Base-by-base conservation (phyloP, 92 coral and sea anemone species). In the Paramuricea clavata region DNA sequence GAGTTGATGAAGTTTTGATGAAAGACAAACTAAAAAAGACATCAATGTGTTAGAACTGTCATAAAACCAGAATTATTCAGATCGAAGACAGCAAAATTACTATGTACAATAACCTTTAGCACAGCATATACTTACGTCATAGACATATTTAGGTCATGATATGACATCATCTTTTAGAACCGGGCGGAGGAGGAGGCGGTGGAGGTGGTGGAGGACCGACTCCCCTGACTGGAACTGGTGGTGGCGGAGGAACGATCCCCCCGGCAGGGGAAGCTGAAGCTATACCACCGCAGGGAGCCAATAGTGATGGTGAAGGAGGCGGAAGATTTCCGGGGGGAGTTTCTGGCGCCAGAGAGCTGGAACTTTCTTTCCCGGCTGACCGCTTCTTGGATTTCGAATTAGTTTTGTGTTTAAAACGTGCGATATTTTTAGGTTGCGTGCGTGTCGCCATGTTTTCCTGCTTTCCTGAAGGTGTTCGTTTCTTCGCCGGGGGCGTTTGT, bases 111-210 rank as follows among this genome's bases (percentile, higher is more conserved):
- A n/a, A n/a, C n/a, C n/a, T n/a, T n/a, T n/a, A n/a, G n/a, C n/a
- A n/a, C 52, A 47, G 10, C 1, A 47, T 47, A 47, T 47, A 47
- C 62, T 54, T 54, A 54, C 62, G 62, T 54, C 62, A 47, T 47
- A 47, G 19, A 47, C 13, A 8, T 36, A 8, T 36, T 36, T 8
- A 36, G 42, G 42, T 2, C 42, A 36, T 36, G 8, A 8, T 36
- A 36, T 36, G 42, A 12, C 41, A n/a, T 68, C 74, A 70, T 70
- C 76, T 7, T 10, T 67, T 67, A 67, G 22, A 36, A 67, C 27
- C 26, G 33, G 76, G 76, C 33, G 76, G 76, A 70, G 76, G 76
- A 70, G 76, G 76, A 34, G 76, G 76, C 15, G 47, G 47, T 36
- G 76, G 44, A 12, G 47, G 73, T 30, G 43, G 36, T 67, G 39